Base-by-base conservation (phyloP, 2,113 vertebrate genomes). In the Istiophorus platypterus region DNA sequence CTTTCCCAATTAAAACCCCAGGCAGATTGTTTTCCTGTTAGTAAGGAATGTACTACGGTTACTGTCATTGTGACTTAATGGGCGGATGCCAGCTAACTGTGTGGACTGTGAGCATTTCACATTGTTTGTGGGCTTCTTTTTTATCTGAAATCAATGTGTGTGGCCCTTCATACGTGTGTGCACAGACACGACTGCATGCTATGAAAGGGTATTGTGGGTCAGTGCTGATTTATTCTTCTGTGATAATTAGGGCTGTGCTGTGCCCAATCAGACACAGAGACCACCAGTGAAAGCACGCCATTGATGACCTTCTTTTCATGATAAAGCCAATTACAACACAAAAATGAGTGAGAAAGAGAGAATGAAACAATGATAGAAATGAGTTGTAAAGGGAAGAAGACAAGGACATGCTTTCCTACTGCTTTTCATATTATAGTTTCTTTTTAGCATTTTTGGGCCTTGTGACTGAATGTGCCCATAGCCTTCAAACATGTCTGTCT, bases 281-380 rank as follows among this genome's bases (percentile, higher is more conserved):
- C 90, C 49, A 72, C 72, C 51, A 66, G 81, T 81, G 82, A 88
- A 85, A 88, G 85, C 80, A 47, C 77, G 39, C 64, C 80, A 77
- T 67, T 84, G 68, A 88, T 93, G 88, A 94, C 92, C 92, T 94
- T 94, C 88, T 91, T 93, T 92, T 90, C 72, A 80, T 79, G 75
- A 92, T 79, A 78, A 92, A 90, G 82, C 76, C 92, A 93, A 89
- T 93, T 94, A 91, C 75, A 61, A 76, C 62, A 78, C 84, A 74
- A 84, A 84, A 86, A 85, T 66, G 65, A 65, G 52, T 47, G 54
- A 49, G 51, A 34, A 31, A 57, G 56, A 61, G 41, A 57, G 56
- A 61, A 37, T 18, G 13, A 62, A 84, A 79, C 71, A 51, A 66
- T 54, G 65, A 70, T 57, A 15, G 52, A 76, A 73, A 63, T 26